Evolutionary conservation across 2,888 invertebrate species (phyloP), one percentile per base, ranked within the genome.

Genomic region (Cartodere bifasciata): DNA sequence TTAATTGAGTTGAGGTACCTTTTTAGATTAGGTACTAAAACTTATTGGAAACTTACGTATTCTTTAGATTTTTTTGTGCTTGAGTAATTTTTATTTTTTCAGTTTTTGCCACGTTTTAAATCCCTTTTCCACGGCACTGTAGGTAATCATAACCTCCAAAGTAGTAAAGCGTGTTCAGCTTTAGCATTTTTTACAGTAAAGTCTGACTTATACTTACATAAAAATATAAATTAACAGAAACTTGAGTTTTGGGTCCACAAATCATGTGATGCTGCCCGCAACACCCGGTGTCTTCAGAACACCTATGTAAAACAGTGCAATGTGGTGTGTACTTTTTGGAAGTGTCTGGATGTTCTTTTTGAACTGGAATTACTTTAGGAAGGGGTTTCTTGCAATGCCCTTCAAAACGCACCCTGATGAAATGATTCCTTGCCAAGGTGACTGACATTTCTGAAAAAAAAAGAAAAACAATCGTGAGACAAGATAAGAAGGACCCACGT

Each of bases 201-300:
- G 6, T 17, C n/a, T 17, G 20, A n/a, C 6, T 17, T 32, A 21
- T 51, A 79, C 86, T 83, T 59, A 90, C 90, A 56, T 77, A 78
- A 58, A 90, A 85, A 35, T 79, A 75, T 28, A 83, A 66, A 23
- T 77, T 72, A 34, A 90, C 75, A 42, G 69, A 65, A 45, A 73
- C 69, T 17, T 76, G 75, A 7, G 68, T 69, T 51, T 82, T 78
- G 1, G 87, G 80, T 9, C 77, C 80, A 59, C 90, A 91, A 23
- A 77, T 76, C 37, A 76, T 70, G 1, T 68, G 61, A 38, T 77
- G 75, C 37, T 70, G 69, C n/a, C 48, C 42, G 56, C 92, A 92
- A 62, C 91, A 92, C 31, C 90, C 90, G 12, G 84, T 76, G 59
- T 86, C 85, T 44, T 85, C 83, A 7, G 80, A 75, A 57, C 92